Base-by-base conservation (phyloP, 23 tunicate species). In the Trididemnum clinides region DNA sequence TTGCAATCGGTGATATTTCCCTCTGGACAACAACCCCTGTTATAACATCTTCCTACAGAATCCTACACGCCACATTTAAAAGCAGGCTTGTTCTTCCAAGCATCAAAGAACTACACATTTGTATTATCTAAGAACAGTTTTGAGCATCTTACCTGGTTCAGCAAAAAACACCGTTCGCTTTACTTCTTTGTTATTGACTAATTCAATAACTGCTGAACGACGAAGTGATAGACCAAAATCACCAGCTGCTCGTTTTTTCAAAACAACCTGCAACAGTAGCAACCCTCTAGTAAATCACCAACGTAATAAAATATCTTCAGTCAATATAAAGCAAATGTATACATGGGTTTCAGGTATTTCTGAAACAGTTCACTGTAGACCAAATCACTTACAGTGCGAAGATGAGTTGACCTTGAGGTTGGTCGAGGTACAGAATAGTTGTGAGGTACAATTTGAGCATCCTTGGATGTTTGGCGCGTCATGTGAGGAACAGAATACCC, bases 211-310 rank as follows among this genome's bases (percentile, higher is more conserved):
- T 0, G 92, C 88, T 1, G 98, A 93, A 27, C 98, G 82, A n/a
- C 98, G 82, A 5, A 93, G 84, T 7, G 98, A 93, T 0, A 93
- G 71, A n/a, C 98, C 98, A 51, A 93, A 93, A 35, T 88, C 98
- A 0, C 98, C 98, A 72, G 87, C 65, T 28, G 71, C 50, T 81
- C 93, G 57, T 75, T 93, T 93, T 31, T 72, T 81, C 50, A 93
- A 72, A 7, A 65, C 58, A 30, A 93, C 98, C 98, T 93, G 72
- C 3, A 20, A 51, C 20, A 37, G 39, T 7, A 44, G 15, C 10
- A 44, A 44, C 22, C 22, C 21, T 15, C 72, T 15, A 64, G 72
- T 64, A 10, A 18, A 64, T 21, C 19, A 22, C n/a, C n/a, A n/a
- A n/a, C n/a, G n/a, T n/a, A n/a, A n/a, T n/a, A n/a, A n/a, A n/a